phyloP scores from a whole-genome alignment of 2,888 invertebrate genomes.

The Esperia sulphurella region DNA sequence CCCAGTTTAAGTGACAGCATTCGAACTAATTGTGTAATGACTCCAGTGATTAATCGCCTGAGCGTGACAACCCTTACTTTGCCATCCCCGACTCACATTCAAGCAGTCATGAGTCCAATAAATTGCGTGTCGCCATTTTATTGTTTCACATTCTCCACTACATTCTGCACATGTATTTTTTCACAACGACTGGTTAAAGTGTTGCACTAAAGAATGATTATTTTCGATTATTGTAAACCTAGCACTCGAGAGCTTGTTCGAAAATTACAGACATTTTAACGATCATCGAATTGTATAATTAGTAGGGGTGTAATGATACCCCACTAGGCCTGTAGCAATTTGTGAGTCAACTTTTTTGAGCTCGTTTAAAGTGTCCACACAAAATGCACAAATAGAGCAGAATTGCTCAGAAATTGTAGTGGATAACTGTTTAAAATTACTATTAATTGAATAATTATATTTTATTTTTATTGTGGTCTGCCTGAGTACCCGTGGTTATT shows the following conservation, averaged over 20 bases:
- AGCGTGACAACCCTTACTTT: constrained; percentile 23
- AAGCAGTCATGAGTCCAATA: constrained; percentile 26
- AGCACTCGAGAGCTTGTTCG: constrained; percentile 41
- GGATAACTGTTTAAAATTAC: constrained; percentile 35
- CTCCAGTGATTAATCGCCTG: constrained; percentile 35
- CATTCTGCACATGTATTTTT: constrained; percentile 30
- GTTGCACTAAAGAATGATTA: constrained; percentile 49
- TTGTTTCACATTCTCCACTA: constrained; percentile 17
- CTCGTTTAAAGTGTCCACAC: constrained; percentile 40
- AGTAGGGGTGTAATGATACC: constrained; percentile 50
- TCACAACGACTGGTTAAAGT: constrained; percentile 39
- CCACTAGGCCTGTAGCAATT: constrained; percentile 46
- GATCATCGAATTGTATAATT: constrained; percentile 65
- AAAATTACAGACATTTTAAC: constrained; percentile 61
- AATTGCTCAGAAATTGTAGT: constrained; percentile 33
- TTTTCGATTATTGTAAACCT: constrained; percentile 43
- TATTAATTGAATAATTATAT: constrained; percentile 35
- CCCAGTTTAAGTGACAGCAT: constrained; percentile 35
- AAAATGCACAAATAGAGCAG: constrained; percentile 32
- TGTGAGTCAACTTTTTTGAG: constrained; percentile 37
- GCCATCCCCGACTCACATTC: constrained; percentile 13
- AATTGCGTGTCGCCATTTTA: constrained; percentile 25
- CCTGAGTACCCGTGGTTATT: constrained; percentile 3
- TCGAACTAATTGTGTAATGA: constrained; percentile 47
- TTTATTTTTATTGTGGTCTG: constrained; percentile 14